Percentiles rank a stretch among this genome's conserved stretches.
phyloP scores from a whole-genome alignment of 2,113 vertebrate genomes.

The Rhinolophus sinicus region DNA sequence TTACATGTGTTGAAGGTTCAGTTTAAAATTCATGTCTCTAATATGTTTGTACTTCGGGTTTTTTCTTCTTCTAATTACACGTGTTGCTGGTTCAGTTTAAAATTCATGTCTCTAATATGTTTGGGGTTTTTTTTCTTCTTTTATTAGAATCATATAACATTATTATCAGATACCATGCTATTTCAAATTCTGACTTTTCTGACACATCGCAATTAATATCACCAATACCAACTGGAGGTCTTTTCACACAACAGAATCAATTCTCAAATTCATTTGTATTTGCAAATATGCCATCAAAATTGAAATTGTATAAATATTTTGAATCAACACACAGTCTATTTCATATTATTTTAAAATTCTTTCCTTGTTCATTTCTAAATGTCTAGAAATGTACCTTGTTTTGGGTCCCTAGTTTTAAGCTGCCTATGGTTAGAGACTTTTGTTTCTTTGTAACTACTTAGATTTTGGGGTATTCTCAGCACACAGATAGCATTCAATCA shows the following conservation, averaged over 20 bases:
- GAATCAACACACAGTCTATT: not conserved
- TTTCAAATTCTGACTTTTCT: conserved; percentile 44
- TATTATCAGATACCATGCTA: conserved; percentile 9
- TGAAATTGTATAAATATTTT: conserved; percentile 12
- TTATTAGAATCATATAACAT: not conserved
- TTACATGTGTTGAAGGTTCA: not conserved
- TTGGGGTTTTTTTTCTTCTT: not conserved
- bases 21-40: conserved; percentile 31
- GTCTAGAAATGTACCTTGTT: not conserved
- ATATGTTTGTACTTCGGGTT: not conserved
- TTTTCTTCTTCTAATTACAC: not conserved
- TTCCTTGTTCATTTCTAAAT: conserved; percentile 28
- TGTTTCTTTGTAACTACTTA: not conserved
- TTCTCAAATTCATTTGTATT: not conserved
- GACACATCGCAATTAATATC: conserved; percentile 9
- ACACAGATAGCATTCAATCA: not conserved
- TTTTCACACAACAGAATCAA: not conserved
- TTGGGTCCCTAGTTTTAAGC: not conserved
- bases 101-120: conserved; percentile 2
- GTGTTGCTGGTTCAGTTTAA: not conserved
- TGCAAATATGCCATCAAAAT: conserved; percentile 24
- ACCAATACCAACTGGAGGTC: not conserved
- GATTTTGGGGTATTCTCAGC: not conserved
- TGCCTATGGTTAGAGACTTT: not conserved
- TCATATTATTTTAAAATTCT: not conserved